phyloP scores from a whole-genome alignment of 2,888 invertebrate species.

The Alitta virens region DNA sequence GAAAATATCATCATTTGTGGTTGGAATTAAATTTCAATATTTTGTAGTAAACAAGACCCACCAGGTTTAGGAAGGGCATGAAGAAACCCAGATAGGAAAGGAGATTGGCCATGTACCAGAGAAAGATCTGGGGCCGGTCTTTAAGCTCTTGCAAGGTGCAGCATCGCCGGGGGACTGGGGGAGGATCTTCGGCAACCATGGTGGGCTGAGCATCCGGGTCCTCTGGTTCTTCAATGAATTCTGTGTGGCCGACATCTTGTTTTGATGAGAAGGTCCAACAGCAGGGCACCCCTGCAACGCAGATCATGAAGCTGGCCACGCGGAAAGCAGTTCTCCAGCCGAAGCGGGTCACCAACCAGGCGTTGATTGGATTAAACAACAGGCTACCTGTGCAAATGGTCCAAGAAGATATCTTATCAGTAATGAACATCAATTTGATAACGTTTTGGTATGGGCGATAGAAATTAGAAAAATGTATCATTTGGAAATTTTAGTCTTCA shows the following conservation, averaged over 20 bases:
- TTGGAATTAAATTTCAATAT: no score
- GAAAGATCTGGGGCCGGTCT: conserved; percentile 34
- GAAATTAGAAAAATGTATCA: no score
- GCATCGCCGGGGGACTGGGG: conserved; percentile 21
- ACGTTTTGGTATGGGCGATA: no score
- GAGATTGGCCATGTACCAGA: conserved; percentile 39
- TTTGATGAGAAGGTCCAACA: conserved; percentile 35
- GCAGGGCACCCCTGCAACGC: conserved; percentile 33
- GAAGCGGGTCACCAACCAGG: conserved; percentile 32
- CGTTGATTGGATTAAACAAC: conserved; percentile 39
- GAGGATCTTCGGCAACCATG: not conserved
- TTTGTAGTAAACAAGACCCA: conserved; percentile 24
- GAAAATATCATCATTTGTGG: no score
- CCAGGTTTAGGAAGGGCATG: conserved; percentile 40
- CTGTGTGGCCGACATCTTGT: conserved; percentile 11
- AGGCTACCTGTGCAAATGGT: conserved; percentile 38
- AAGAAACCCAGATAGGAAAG: conserved; percentile 39
- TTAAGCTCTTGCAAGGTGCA: conserved; percentile 30
- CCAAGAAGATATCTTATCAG: no score
- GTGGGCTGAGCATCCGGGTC: not conserved
- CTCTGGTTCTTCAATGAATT: conserved; percentile 8
- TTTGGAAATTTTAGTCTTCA: no score
- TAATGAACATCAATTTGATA: no score
- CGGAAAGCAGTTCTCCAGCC: conserved; percentile 38
- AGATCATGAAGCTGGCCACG: conserved; percentile 29